A percentile compares a stretch with the other conserved stretches of the same genome.
Evolutionary conservation across 2,888 invertebrate genomes (phyloP).

Genomic region (Sphaeridia pumilis): DNA sequence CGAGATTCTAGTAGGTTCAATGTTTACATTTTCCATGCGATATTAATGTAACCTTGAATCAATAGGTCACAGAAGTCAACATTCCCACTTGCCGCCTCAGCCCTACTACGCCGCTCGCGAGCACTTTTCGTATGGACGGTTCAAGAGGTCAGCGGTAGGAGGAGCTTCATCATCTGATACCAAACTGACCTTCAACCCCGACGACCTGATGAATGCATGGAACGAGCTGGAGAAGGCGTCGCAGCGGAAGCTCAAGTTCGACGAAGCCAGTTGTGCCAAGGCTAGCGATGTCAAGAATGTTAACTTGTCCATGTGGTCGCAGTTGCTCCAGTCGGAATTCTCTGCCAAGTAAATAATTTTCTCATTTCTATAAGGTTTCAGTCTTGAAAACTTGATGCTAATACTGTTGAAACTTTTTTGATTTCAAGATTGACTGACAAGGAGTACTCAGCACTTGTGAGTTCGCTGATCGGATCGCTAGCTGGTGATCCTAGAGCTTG

Average conservation of each 20-base stretch:
- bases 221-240: slow-evolving; percentile 13
- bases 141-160: too few relatives aligned
- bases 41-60: too few relatives aligned
- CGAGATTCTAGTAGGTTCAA: too few relatives aligned
- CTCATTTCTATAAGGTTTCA: too few relatives aligned
- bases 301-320: slow-evolving; percentile 4
- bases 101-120: too few relatives aligned
- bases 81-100: too few relatives aligned
- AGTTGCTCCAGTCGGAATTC: slow-evolving; percentile 10
- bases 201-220: slow-evolving; percentile 18
- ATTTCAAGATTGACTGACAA: slow-evolving; percentile 4
- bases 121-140: too few relatives aligned
- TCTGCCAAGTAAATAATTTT: slow-evolving; percentile 8
- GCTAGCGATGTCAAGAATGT: slow-evolving; percentile 5
- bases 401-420: too few relatives aligned
- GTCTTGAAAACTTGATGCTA: too few relatives aligned
- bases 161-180: too few relatives aligned
- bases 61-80: too few relatives aligned
- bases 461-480: slow-evolving; percentile 26
- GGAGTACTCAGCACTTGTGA: slow-evolving; percentile 23
- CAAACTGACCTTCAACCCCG: slow-evolving; percentile 7
- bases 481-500: slow-evolving; percentile 26
- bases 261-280: slow-evolving; percentile 14
- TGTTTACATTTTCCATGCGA: too few relatives aligned
- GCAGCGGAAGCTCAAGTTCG: slow-evolving; percentile 13